Base-by-base conservation (phyloP, 2,888 invertebrate genomes). In the Lithophane ornitopus region DNA sequence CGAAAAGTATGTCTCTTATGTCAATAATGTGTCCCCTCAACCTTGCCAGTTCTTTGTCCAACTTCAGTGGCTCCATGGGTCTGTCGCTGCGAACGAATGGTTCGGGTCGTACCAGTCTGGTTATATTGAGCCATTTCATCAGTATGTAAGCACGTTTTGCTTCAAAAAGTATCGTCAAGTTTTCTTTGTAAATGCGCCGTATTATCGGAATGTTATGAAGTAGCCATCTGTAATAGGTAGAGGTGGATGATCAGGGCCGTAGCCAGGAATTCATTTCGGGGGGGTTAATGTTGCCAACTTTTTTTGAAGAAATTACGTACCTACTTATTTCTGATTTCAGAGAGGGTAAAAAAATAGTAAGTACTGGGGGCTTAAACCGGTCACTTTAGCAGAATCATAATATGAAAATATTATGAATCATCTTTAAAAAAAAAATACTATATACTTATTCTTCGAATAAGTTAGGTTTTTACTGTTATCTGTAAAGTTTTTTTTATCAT, bases 191-290 rank as follows among this genome's bases (percentile, higher is more conserved):
- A 46, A 95, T 80, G 12, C 76, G 78, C 0, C 80, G 77, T 22
- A 95, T 46, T 34, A 89, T 56, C 12, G 81, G 82, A 14, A 93
- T 78, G 72, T 94, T 95, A 26, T 90, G 78, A 3, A 85, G 49
- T 22, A 95, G 85, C 95, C 95, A 96, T 1, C 95, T 96, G 89
- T n/a, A 84, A 74, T 1, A 41, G 0, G 14, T 62, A 34, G 16
- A 81, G 0, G n/a, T 44, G 16, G 62, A 90, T 46, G 11, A 92
- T 71, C 14, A 74, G 62, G n/a, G n/a, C n/a, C n/a, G n/a, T n/a
- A n/a, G n/a, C n/a, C n/a, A n/a, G n/a, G n/a, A n/a, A n/a, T n/a
- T n/a, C n/a, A n/a, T n/a, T n/a, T n/a, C n/a, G n/a, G n/a, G n/a
- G n/a, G n/a, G n/a, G n/a, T n/a, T n/a, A n/a, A n/a, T n/a, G n/a